These are phyloP conservation scores for Noctua pronuba DNA, from an alignment of 2,888 invertebrate genomes.

Conservation along the genomic window DNA sequence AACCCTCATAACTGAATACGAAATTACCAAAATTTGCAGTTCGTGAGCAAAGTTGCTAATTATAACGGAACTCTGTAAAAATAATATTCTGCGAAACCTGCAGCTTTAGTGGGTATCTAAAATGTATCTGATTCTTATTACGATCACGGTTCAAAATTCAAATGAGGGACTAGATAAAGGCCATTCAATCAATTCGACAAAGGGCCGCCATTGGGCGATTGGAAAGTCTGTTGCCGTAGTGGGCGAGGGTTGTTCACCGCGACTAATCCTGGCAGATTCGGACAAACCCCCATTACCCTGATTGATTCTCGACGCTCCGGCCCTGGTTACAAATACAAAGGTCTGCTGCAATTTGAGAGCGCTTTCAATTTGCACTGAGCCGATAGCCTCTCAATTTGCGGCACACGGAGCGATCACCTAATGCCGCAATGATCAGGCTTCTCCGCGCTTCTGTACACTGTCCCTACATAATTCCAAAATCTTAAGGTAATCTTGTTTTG, in stretches of 20 bases:
- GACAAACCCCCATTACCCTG: conserved; percentile 87
- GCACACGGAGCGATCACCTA: conserved; percentile 73
- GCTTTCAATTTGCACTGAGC: conserved; percentile 88
- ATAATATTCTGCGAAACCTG: conserved; percentile 36
- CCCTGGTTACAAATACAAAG: conserved; percentile 87
- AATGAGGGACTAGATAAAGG: conserved; percentile 66
- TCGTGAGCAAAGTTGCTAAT: conserved; percentile 51
- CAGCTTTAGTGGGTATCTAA: conserved; percentile 22
- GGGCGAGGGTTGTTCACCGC: conserved; percentile 75
- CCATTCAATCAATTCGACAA: conserved; percentile 79
- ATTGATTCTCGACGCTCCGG: conserved; percentile 85
- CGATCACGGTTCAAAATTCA: conserved; percentile 54
- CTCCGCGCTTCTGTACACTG: conserved; percentile 37
- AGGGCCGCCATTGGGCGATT: conserved; percentile 74
- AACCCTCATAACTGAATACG: conserved; percentile 56
- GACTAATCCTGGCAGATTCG: conserved; percentile 86
- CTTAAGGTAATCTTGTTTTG: conserved; percentile 7
- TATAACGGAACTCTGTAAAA: conserved; percentile 47
- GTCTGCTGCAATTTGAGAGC: conserved; percentile 84
- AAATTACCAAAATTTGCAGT: conserved; percentile 57
- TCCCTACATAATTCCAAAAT: conserved; percentile 30
- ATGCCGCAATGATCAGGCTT: conserved; percentile 55
- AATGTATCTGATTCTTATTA: conserved; percentile 53
- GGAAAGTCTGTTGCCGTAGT: conserved; percentile 75
- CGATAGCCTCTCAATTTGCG: conserved; percentile 84